Conservation (phyloP, 2,888 invertebrate species). For the Melanargia galathea region DNA sequence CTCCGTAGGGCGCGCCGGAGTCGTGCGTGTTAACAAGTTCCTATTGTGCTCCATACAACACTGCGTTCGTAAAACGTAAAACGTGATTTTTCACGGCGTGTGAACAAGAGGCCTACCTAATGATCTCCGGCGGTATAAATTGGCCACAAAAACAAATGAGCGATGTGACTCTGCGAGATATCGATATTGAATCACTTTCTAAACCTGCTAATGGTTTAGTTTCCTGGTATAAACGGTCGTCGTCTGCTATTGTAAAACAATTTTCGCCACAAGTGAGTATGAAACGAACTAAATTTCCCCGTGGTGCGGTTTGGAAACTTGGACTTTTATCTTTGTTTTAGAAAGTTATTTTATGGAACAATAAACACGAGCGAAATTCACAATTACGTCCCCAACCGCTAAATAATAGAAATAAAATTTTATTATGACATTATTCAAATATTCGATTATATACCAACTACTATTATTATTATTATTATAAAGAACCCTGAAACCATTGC, state of each 20-base stretch:
- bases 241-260: slow-evolving; percentile 44
- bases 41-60: too few relatives aligned
- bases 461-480: too few relatives aligned
- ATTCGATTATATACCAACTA: slow-evolving; percentile 3
- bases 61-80: too few relatives aligned
- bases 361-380: slow-evolving; percentile 34
- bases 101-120: too few relatives aligned
- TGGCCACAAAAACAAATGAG: slow-evolving; percentile 50
- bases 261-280: slow-evolving; percentile 44
- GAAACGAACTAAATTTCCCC: slow-evolving; percentile 51
- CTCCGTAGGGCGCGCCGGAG: too few relatives aligned
- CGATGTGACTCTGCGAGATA: slow-evolving; percentile 39
- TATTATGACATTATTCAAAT: not conserved
- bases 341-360: slow-evolving; percentile 56
- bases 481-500: too few relatives aligned
- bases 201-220: slow-evolving; percentile 49
- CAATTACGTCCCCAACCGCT: slow-evolving; percentile 27
- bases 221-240: slow-evolving; percentile 28
- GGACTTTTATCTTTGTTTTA: slow-evolving; percentile 47
- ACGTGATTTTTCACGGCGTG: too few relatives aligned
- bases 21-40: too few relatives aligned
- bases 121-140: slow-evolving; percentile 49
- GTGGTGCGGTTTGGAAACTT: slow-evolving; percentile 51
- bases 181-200: slow-evolving; percentile 56
- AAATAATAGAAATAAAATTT: slow-evolving; percentile 7